These are phyloP conservation scores for Leucophora obtusa DNA, from an alignment of 2,888 invertebrate species.

Conservation along the genomic window DNA sequence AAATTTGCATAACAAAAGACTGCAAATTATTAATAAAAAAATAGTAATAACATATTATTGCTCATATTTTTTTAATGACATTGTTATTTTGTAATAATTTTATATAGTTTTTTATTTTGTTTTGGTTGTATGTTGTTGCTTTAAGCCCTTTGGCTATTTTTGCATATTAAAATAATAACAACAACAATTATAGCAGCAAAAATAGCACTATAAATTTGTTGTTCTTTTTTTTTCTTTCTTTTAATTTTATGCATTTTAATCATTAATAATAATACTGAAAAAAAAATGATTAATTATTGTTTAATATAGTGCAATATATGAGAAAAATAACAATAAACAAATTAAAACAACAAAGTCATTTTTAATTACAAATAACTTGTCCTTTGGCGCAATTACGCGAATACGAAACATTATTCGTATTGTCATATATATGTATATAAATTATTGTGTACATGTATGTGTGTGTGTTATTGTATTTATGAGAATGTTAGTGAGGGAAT, in stretches of 20 bases:
- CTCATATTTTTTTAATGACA: slow-evolving; percentile 50
- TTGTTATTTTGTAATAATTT: slow-evolving; percentile 53
- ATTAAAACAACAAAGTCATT: slow-evolving; percentile 63
- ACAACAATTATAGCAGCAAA: slow-evolving; percentile 6
- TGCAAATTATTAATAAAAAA: slow-evolving; percentile 37
- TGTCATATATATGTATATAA: slow-evolving; percentile 13
- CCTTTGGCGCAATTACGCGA: slow-evolving; percentile 49
- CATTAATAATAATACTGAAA: slow-evolving; percentile 52
- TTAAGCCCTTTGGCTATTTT: slow-evolving; percentile 50
- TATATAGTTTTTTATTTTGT: slow-evolving; percentile 34
- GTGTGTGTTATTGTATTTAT: neutral
- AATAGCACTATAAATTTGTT: neutral
- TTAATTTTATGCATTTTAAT: slow-evolving; percentile 62
- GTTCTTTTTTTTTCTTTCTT: slow-evolving; percentile 36
- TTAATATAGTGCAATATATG: slow-evolving; percentile 7
- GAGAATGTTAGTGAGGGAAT: neutral
- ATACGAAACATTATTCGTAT: neutral
- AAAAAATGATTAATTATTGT: slow-evolving; percentile 57
- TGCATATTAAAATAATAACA: slow-evolving; percentile 24
- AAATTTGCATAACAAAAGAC: slow-evolving; percentile 54
- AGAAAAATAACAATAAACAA: slow-evolving; percentile 59
- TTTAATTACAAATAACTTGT: slow-evolving; percentile 61
- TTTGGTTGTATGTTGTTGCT: slow-evolving; percentile 35
- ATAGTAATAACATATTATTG: slow-evolving; percentile 45
- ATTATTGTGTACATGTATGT: neutral